These are phyloP conservation scores for Sarcophaga subvicina DNA, from an alignment of 2,888 invertebrate species.

Conservation along the genomic window DNA sequence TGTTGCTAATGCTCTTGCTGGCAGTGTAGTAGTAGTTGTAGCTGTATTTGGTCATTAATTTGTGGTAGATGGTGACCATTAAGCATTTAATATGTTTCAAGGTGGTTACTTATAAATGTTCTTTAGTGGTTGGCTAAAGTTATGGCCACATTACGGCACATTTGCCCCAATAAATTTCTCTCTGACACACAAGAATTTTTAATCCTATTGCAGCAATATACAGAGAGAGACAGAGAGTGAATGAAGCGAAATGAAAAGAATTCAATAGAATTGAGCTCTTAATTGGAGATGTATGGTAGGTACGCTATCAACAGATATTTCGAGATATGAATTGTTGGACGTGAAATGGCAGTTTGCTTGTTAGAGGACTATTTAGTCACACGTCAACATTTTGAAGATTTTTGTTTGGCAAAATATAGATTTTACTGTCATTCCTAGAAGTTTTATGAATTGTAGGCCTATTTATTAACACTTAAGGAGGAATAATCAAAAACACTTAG, in stretches of 20 bases:
- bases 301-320: no score
- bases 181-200: slow-evolving; percentile 30
- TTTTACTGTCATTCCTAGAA: no score
- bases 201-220: slow-evolving; percentile 37
- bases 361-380: no score
- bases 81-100: slow-evolving; percentile 36
- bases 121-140: slow-evolving; percentile 35
- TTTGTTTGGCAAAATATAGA: no score
- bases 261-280: neutral
- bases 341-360: no score
- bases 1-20: neutral
- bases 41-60: slow-evolving; percentile 20
- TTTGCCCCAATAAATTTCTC: slow-evolving; percentile 10
- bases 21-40: neutral
- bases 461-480: no score
- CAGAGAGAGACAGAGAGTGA: neutral
- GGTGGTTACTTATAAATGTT: slow-evolving; percentile 39
- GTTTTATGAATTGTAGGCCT: no score
- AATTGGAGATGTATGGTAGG: no score
- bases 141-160: slow-evolving; percentile 38
- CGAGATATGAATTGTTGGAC: no score
- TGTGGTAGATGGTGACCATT: slow-evolving; percentile 24
- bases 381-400: no score
- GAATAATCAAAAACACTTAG: no score
- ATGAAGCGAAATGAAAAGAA: neutral